Evolutionary conservation across 2,113 vertebrate genomes (phyloP).

Genomic region (Aviceda subcristata): DNA sequence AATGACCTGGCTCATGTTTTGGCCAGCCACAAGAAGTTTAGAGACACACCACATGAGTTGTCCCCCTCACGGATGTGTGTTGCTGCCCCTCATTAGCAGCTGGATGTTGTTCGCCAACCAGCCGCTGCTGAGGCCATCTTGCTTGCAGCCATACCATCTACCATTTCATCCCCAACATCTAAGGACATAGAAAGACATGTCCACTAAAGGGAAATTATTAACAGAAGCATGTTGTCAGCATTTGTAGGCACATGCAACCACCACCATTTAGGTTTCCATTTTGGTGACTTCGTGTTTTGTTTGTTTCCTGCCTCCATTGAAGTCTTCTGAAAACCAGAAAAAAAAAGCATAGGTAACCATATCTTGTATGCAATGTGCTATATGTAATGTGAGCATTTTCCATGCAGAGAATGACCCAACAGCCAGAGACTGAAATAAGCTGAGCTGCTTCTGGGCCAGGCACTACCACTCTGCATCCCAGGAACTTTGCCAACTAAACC

Average conservation of each 20-base stretch:
- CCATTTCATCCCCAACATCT: neutral
- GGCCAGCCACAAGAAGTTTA: neutral
- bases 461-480: neutral
- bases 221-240: neutral
- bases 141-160: neutral
- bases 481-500: neutral
- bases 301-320: neutral
- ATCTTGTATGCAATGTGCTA: neutral
- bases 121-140: neutral
- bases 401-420: neutral
- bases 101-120: fast-evolving
- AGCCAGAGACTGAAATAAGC: neutral
- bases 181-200: no score
- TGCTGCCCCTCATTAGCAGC: neutral
- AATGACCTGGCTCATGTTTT: neutral
- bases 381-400: neutral
- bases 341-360: neutral
- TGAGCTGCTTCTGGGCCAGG: neutral
- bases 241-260: neutral
- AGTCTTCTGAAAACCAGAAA: neutral
- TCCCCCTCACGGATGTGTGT: neutral
- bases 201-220: neutral
- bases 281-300: neutral
- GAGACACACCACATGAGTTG: fast-evolving
- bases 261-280: neutral